These are phyloP conservation scores for Colius striatus DNA, from an alignment of 2,113 vertebrate species.

Conservation along the genomic window DNA sequence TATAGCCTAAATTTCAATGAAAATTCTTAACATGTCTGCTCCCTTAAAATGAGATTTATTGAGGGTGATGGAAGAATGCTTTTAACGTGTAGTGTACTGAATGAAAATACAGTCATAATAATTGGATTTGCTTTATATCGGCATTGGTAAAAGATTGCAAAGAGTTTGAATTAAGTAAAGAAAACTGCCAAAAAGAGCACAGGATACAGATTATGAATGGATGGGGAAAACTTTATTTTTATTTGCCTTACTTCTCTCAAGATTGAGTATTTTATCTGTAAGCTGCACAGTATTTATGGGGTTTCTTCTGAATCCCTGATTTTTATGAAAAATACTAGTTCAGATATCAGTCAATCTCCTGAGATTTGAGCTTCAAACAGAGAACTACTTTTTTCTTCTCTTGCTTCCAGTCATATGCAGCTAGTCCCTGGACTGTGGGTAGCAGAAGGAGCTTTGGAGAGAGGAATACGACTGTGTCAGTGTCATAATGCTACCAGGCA, in stretches of 20 bases:
- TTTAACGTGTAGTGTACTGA: not conserved
- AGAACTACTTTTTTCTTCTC: not conserved
- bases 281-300: not conserved
- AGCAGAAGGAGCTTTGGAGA: not conserved
- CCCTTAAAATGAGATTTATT: constrained; percentile 43
- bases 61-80: constrained; percentile 25
- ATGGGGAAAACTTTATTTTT: not conserved
- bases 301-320: not conserved
- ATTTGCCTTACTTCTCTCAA: not conserved
- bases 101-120: constrained; percentile 38
- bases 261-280: not conserved
- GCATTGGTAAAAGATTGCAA: not conserved
- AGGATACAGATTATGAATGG: not conserved
- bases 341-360: not conserved
- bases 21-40: constrained; percentile 45
- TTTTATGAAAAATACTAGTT: not conserved
- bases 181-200: not conserved
- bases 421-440: not conserved
- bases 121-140: constrained; percentile 24
- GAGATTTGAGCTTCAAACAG: not conserved
- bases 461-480: not conserved
- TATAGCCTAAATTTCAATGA: constrained; percentile 25
- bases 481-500: not conserved
- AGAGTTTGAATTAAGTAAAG: not conserved
- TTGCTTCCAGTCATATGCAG: not conserved